phyloP scores from a whole-genome alignment of 37 sponge, comb jelly and placozoan genomes.

The Cliona cf. orientalis region DNA sequence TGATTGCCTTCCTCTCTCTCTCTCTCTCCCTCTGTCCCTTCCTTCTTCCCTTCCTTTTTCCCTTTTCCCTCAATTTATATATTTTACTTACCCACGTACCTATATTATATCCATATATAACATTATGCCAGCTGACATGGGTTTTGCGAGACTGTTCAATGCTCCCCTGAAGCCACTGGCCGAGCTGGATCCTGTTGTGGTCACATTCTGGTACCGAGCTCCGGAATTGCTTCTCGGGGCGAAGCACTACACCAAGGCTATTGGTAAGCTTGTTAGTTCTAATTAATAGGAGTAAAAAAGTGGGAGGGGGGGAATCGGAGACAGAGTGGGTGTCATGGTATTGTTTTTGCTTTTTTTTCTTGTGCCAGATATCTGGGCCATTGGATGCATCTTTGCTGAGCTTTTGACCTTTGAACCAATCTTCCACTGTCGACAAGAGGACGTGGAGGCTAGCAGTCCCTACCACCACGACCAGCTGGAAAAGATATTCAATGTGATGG shows the following conservation, averaged over 20 bases:
- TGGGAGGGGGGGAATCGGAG: not conserved
- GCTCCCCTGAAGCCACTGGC: slow-evolving; percentile 98
- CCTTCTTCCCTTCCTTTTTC: slow-evolving; percentile 12
- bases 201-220: slow-evolving; percentile 99
- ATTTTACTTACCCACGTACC: no score
- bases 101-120: not conserved
- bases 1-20: not conserved
- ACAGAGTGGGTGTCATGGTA: not conserved
- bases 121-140: slow-evolving; percentile 99
- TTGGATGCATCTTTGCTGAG: slow-evolving; percentile 99
- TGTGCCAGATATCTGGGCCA: slow-evolving; percentile 94
- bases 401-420: slow-evolving; percentile 97
- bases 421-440: slow-evolving; percentile 98
- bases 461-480: slow-evolving; percentile 97
- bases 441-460: slow-evolving; percentile 95
- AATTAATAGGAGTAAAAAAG: not conserved
- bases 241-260: slow-evolving; percentile 98
- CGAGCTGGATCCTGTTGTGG: slow-evolving; percentile 98
- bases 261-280: slow-evolving; percentile 52
- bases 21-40: no score
- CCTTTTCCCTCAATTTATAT: no score
- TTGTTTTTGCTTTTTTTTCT: not conserved
- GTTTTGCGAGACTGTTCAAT: slow-evolving; percentile 96
- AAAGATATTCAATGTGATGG: slow-evolving; percentile 94
- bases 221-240: slow-evolving; percentile 97